These are phyloP conservation scores for Phoxinus phoxinus DNA, from an alignment of 2,113 vertebrate genomes.

Conservation along the genomic window DNA sequence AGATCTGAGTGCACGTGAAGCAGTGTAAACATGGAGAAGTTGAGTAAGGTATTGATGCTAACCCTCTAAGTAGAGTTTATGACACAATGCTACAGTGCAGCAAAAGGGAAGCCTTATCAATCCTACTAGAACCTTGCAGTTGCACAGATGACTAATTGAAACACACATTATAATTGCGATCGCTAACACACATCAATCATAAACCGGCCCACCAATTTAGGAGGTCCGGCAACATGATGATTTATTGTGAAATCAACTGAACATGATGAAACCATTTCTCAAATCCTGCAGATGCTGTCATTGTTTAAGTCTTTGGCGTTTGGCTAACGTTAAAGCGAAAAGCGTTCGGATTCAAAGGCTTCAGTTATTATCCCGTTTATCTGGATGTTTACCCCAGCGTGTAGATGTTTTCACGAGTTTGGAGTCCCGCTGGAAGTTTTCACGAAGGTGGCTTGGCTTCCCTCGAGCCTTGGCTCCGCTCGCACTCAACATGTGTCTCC, in stretches of 20 bases:
- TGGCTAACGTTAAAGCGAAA: conserved; percentile 47
- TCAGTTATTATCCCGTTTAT: conserved; percentile 65
- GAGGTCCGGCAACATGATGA: conserved; percentile 46
- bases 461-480: conserved; percentile 42
- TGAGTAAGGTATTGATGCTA: no score
- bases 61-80: background rate
- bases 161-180: conserved; percentile 32
- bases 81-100: background rate
- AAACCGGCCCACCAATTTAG: background rate
- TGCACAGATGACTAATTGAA: conserved; percentile 31
- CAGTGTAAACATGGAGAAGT: no score
- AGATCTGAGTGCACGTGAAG: no score
- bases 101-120: background rate
- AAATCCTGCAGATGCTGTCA: conserved; percentile 51
- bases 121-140: conserved; percentile 19
- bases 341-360: conserved; percentile 53
- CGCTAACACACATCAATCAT: conserved; percentile 35
- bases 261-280: conserved; percentile 43
- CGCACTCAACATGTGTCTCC: conserved; percentile 65
- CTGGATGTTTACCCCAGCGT: conserved; percentile 52
- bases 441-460: conserved; percentile 56
- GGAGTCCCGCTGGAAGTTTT: conserved; percentile 54
- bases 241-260: conserved; percentile 46
- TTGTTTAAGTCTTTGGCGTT: conserved; percentile 53
- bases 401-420: conserved; percentile 45